A percentile compares a stretch with the other conserved stretches of the same genome.
These are phyloP conservation scores for Meda fulgida DNA, from an alignment of 2,797 vertebrate genomes.

Conservation along the genomic window DNA sequence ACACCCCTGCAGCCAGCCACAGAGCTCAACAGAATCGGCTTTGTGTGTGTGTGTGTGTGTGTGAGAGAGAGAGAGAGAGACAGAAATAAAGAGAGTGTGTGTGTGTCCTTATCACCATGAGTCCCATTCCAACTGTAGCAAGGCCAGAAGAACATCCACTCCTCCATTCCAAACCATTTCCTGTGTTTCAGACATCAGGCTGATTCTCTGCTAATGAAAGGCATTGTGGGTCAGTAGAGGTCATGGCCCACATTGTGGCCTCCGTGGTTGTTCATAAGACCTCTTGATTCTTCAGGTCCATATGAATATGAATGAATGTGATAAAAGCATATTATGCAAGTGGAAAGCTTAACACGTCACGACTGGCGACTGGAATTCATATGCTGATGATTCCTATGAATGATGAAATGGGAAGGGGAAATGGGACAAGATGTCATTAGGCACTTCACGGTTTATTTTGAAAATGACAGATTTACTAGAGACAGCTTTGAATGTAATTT, in stretches of 20 bases:
- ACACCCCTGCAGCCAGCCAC: slow-evolving; percentile 10
- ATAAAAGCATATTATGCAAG: slow-evolving; percentile 19
- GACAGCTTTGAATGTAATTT: neutral
- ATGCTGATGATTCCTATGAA: slow-evolving; percentile 10
- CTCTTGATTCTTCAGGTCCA: neutral
- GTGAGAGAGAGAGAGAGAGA: neutral
- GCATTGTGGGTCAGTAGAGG: slow-evolving; percentile 10
- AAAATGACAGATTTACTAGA: neutral
- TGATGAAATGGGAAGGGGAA: neutral
- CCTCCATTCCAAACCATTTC: slow-evolving; percentile 47
- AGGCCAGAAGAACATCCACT: slow-evolving; percentile 40
- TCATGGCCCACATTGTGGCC: neutral
- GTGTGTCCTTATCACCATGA: slow-evolving; percentile 32
- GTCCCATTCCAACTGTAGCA: slow-evolving; percentile 49
- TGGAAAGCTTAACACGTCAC: slow-evolving; percentile 22
- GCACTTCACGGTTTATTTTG: neutral
- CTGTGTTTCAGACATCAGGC: slow-evolving; percentile 49
- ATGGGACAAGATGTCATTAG: neutral
- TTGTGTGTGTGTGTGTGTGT: slow-evolving; percentile 44
- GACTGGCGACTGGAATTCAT: slow-evolving; percentile 14
- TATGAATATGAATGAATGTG: slow-evolving; percentile 41
- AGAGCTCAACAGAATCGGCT: slow-evolving; percentile 47
- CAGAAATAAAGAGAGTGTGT: neutral
- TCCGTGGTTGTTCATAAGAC: neutral
- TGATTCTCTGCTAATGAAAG: slow-evolving; percentile 1